Conservation (phyloP, 2,113 vertebrate genomes). For the Puffinus mauretanicus region DNA sequence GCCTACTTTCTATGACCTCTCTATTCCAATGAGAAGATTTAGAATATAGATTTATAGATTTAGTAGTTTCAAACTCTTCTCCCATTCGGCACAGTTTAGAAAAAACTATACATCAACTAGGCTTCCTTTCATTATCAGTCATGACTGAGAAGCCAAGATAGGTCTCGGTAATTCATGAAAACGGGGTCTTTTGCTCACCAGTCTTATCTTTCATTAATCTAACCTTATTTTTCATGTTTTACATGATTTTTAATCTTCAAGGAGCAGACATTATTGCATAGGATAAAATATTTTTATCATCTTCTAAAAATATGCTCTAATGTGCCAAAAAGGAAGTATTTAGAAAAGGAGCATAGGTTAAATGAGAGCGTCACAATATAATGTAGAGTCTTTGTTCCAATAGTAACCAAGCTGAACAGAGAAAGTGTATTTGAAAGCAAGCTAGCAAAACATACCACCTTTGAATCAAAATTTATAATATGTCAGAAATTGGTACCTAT, state of each 20-base stretch:
- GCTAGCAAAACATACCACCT: background rate
- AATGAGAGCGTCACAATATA: background rate
- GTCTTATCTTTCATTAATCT: background rate
- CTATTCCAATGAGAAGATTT: background rate
- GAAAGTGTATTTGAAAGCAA: background rate
- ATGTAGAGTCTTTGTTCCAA: background rate
- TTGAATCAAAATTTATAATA: background rate
- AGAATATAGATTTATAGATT: background rate
- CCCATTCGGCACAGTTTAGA: background rate
- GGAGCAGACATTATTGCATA: background rate
- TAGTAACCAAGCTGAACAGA: background rate
- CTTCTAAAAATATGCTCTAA: background rate
- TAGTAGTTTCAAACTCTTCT: background rate
- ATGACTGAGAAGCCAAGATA: background rate
- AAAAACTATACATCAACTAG: background rate
- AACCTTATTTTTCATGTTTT: background rate
- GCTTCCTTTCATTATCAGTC: background rate
- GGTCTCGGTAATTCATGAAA: background rate
- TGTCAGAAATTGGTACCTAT: background rate
- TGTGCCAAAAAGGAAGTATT: background rate
- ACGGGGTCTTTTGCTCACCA: background rate
- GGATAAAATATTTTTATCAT: background rate
- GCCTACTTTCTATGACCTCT: background rate
- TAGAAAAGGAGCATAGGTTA: background rate
- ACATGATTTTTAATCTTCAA: background rate